phyloP scores from a whole-genome alignment of 2,888 invertebrate genomes.

The Syrphus vitripennis region DNA sequence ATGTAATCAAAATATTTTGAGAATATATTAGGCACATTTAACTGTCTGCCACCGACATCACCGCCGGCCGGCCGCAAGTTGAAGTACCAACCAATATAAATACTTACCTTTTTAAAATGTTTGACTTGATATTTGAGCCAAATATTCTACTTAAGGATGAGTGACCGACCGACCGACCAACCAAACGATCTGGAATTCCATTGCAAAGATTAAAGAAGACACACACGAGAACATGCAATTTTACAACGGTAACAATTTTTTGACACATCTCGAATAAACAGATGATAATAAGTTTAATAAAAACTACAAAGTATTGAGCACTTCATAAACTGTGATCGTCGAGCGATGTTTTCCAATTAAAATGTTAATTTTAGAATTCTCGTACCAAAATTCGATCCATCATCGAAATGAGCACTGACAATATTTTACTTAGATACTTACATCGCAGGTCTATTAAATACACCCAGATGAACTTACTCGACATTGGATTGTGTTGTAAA shows the following conservation, averaged over 20 bases:
- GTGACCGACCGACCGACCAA: not conserved
- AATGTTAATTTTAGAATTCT: conserved; percentile 69
- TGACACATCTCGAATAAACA: conserved; percentile 27
- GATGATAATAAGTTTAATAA: conserved; percentile 52
- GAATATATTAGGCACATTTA: conserved; percentile 61
- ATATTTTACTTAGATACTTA: not conserved
- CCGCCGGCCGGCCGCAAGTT: not conserved
- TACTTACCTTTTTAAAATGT: not conserved
- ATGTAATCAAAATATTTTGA: conserved; percentile 75
- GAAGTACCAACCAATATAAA: not conserved
- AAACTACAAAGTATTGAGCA: conserved; percentile 62
- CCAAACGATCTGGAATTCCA: not conserved
- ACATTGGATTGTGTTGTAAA: too few species aligned
- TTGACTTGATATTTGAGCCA: not conserved
- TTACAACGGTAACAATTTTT: conserved; percentile 37
- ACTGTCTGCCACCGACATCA: conserved; percentile 25
- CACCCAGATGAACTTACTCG: too few species aligned
- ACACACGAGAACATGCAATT: conserved; percentile 28
- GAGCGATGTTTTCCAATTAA: conserved; percentile 65
- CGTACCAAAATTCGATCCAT: conserved; percentile 68
- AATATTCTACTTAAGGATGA: not conserved
- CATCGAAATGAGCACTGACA: conserved; percentile 48
- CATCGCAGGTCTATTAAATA: not conserved
- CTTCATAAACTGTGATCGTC: conserved; percentile 50
- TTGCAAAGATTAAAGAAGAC: conserved; percentile 18